Evolutionary conservation across 2,113 vertebrate genomes (phyloP).

Genomic region (Montifringilla adamsi): DNA sequence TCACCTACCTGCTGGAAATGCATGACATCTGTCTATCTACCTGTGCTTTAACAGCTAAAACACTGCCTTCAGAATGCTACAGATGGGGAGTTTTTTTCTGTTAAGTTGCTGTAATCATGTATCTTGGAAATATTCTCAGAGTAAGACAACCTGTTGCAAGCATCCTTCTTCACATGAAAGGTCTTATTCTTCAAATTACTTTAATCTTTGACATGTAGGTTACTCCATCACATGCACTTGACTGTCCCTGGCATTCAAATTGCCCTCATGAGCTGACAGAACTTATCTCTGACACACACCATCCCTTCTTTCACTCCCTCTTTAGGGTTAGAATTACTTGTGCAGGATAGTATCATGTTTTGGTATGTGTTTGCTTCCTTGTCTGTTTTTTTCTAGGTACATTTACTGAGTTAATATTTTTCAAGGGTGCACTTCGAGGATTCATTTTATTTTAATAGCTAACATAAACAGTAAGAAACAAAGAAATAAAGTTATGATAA

Average conservation of each 20-base stretch:
- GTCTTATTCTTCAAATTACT: neutral
- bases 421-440: neutral
- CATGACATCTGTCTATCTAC: neutral
- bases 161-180: neutral
- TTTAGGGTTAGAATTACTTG: neutral
- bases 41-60: neutral
- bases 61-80: neutral
- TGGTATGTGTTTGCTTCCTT: neutral
- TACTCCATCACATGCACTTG: neutral
- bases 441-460: neutral
- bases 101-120: neutral
- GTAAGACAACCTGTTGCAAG: neutral
- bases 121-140: neutral
- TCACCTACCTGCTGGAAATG: neutral
- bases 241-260: neutral
- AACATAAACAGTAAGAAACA: neutral
- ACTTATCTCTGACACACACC: neutral
- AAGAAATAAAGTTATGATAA: neutral
- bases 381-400: neutral
- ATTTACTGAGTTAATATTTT: neutral
- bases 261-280: neutral
- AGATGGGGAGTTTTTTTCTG: fast-evolving
- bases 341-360: neutral
- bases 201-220: neutral
- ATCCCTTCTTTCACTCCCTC: neutral